Conservation (phyloP, 1,140 invertebrate species). For the Caenorhabditis inopinata region DNA sequence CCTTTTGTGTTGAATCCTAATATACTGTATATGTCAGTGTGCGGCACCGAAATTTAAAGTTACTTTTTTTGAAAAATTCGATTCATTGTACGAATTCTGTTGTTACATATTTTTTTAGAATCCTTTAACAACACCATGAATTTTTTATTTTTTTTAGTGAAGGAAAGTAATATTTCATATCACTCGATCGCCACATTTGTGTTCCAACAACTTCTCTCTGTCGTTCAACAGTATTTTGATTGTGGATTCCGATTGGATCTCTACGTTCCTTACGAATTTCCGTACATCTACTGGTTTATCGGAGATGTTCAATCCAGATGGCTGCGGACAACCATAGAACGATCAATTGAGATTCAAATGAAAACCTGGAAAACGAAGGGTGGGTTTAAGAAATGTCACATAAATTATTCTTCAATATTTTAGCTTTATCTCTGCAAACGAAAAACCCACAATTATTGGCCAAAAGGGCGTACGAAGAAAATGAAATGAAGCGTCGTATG, state of each 20-base stretch:
- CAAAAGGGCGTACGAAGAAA: not conserved
- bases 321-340: not conserved
- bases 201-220: not conserved
- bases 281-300: slow-evolving; percentile 9
- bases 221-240: not conserved
- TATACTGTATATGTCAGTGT: too few relatives aligned
- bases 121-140: too few relatives aligned
- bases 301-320: not conserved
- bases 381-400: too few relatives aligned
- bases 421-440: not conserved
- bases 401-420: not conserved
- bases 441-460: not conserved
- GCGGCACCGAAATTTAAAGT: too few relatives aligned
- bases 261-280: not conserved
- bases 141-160: too few relatives aligned
- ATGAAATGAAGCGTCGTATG: not conserved
- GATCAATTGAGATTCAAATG: not conserved
- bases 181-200: not conserved
- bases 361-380: not conserved
- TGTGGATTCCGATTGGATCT: slow-evolving; percentile 13
- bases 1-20: too few relatives aligned
- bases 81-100: too few relatives aligned
- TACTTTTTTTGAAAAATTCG: too few relatives aligned
- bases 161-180: not conserved
- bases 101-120: too few relatives aligned